phyloP scores from a whole-genome alignment of 2,113 vertebrate species.

The Anoplopoma fimbria region DNA sequence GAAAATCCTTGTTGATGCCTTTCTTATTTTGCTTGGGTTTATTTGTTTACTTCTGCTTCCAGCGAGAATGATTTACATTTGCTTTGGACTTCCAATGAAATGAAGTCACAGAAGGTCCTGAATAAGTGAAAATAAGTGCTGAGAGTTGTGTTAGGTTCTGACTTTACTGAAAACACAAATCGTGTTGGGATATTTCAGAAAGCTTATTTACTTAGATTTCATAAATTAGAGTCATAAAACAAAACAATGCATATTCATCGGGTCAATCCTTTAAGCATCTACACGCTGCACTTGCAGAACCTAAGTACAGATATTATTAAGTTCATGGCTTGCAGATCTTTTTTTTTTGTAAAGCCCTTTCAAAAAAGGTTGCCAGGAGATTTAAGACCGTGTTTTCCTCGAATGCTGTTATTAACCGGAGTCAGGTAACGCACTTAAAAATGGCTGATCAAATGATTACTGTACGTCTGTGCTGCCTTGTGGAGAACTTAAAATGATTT shows the following conservation, averaged over 20 bases:
- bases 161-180: not conserved
- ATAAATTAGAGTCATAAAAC: not conserved
- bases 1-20: constrained; percentile 60
- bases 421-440: not conserved
- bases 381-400: not conserved
- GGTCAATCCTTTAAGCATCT: not conserved
- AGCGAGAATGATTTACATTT: not conserved
- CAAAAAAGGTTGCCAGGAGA: not conserved
- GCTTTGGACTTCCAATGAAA: not conserved
- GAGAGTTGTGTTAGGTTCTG: not conserved
- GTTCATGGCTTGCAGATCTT: not conserved
- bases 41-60: constrained; percentile 35
- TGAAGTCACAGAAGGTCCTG: not conserved
- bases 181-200: not conserved
- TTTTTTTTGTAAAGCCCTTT: not conserved
- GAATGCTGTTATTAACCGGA: not conserved
- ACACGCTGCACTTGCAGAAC: not conserved
- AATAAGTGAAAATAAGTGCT: not conserved
- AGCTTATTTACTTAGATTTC: not conserved
- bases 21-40: not conserved
- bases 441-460: not conserved
- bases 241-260: not conserved
- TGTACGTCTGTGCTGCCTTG: not conserved
- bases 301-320: not conserved
- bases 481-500: not conserved